A percentile compares a stretch with the other conserved stretches of the same genome.
Evolutionary conservation across 2,113 vertebrate genomes (phyloP).

Genomic region (Gobiocypris rarus): DNA sequence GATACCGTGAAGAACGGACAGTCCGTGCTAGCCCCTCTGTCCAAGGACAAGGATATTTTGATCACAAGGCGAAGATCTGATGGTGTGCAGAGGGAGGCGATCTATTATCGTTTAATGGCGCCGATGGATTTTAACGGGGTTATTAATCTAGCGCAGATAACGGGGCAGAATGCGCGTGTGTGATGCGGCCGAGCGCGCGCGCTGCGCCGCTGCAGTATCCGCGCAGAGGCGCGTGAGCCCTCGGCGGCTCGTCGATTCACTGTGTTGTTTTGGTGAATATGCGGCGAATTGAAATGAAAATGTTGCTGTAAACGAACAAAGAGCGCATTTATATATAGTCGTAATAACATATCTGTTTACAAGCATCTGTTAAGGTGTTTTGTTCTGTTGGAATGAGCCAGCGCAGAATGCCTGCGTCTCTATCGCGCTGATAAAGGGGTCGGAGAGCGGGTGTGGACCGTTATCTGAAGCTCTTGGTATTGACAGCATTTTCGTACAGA

Average conservation of each 20-base stretch:
- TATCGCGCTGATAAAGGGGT: neutral
- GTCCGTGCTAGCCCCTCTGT: neutral
- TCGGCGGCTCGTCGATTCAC: neutral
- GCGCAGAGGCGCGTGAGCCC: conserved; percentile 35
- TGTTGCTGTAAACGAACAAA: neutral
- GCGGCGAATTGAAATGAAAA: neutral
- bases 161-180: conserved; percentile 30
- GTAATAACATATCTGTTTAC: neutral
- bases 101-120: neutral
- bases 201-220: conserved; percentile 17
- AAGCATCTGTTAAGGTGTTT: neutral
- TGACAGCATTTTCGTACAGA: neutral
- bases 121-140: neutral
- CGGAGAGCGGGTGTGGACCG: neutral
- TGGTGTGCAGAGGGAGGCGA: neutral
- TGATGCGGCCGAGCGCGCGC: conserved; percentile 31
- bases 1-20: conserved; percentile 19
- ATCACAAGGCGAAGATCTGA: neutral
- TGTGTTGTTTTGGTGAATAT: conserved; percentile 13
- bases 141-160: conserved; percentile 3
- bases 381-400: conserved; percentile 3
- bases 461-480: neutral
- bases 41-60: conserved; percentile 33
- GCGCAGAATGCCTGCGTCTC: neutral
- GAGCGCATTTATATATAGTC: neutral